These are phyloP conservation scores for Lycocerus yunnanus DNA, from an alignment of 2,888 invertebrate species.

Conservation along the genomic window DNA sequence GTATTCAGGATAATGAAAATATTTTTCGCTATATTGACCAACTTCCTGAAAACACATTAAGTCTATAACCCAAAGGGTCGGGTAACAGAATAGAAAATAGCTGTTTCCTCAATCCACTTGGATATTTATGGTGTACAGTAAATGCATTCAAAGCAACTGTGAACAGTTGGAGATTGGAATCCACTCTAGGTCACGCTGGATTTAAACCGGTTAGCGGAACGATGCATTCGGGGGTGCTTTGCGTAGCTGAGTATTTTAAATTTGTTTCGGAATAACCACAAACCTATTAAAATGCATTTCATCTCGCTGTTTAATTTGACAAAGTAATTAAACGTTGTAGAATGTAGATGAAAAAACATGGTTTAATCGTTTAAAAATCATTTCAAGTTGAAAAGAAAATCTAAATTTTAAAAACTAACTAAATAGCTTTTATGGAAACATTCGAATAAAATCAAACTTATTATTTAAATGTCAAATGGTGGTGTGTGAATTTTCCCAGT, in stretches of 20 bases:
- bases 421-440: neutral
- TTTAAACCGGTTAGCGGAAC: neutral
- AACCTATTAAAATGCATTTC: neutral
- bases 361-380: neutral
- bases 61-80: conserved; percentile 14
- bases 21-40: neutral
- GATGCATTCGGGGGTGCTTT: neutral
- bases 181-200: conserved; percentile 8
- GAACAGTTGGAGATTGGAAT: conserved; percentile 17
- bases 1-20: neutral
- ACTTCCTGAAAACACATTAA: conserved; percentile 19
- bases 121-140: conserved; percentile 17
- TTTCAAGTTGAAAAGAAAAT: neutral
- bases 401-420: neutral
- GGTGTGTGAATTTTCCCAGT: neutral
- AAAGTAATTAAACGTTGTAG: neutral
- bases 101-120: conserved; percentile 10
- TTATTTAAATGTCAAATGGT: neutral
- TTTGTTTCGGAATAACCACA: neutral
- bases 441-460: neutral
- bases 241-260: neutral
- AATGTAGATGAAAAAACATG: neutral
- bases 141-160: conserved; percentile 22
- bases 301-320: neutral
- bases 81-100: conserved; percentile 20